phyloP scores from a whole-genome alignment of 2,113 vertebrate genomes.

The Balaenoptera acutorostrata region DNA sequence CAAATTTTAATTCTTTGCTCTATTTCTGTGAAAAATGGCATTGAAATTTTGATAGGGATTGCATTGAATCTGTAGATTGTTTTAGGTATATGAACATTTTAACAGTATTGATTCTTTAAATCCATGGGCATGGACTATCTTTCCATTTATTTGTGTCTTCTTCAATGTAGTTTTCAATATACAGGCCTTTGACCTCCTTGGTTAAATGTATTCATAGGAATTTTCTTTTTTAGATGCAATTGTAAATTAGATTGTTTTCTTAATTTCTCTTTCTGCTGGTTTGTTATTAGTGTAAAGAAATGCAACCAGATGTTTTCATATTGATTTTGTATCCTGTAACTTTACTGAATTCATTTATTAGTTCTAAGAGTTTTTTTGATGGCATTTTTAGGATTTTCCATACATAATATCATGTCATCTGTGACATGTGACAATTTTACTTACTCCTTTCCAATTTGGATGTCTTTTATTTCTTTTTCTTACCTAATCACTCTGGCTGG shows the following conservation, averaged over 20 bases:
- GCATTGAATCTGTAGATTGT: neutral
- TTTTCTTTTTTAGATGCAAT: neutral
- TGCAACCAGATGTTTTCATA: neutral
- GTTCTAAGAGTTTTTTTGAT: neutral
- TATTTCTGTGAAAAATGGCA: neutral
- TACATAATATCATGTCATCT: neutral
- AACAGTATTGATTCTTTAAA: neutral
- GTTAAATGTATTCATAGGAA: neutral
- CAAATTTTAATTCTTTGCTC: neutral
- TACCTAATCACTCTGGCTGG: neutral
- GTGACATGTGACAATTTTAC: neutral
- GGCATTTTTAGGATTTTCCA: neutral
- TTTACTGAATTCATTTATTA: neutral
- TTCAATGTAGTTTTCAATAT: neutral
- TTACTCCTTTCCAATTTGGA: neutral
- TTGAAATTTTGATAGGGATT: neutral
- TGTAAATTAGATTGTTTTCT: neutral
- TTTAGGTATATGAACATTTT: neutral
- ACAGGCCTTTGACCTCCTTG: neutral
- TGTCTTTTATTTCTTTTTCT: neutral
- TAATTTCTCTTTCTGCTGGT: neutral
- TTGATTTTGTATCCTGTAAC: neutral
- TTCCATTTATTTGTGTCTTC: neutral
- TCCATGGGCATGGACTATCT: neutral
- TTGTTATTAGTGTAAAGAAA: neutral